Percentiles rank a stretch among this genome's conserved stretches.
Evolutionary conservation across 1,140 invertebrate species (phyloP).

Genomic region (Leucophenga varia): DNA sequence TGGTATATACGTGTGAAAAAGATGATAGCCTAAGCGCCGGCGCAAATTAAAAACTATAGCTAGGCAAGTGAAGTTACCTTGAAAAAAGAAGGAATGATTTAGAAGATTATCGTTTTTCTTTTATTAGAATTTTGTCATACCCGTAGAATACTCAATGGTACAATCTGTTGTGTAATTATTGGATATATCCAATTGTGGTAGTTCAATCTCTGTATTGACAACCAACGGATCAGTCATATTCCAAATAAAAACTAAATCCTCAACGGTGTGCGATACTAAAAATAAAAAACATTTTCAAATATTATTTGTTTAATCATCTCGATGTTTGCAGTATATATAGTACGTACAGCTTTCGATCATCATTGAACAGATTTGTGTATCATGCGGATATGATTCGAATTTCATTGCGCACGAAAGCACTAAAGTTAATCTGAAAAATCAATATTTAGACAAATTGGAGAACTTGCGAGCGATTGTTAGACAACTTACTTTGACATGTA

Average conservation of each 20-base stretch:
- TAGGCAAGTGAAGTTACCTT: constrained; percentile 84
- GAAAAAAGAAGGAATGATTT: background rate
- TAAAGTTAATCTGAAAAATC: constrained; percentile 72
- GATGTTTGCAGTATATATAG: background rate
- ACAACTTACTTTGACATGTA: constrained; percentile 90
- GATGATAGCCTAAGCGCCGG: constrained; percentile 81
- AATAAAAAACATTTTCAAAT: constrained; percentile 24
- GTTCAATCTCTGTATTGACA: constrained; percentile 82
- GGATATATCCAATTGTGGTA: constrained; percentile 83
- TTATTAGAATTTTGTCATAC: constrained; percentile 45
- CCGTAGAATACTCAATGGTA: constrained; percentile 85
- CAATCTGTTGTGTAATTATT: constrained; percentile 86
- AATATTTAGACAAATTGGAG: background rate
- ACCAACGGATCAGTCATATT: constrained; percentile 84
- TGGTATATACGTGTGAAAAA: constrained; percentile 89
- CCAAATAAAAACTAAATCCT: constrained; percentile 84
- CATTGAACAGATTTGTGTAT: constrained; percentile 87
- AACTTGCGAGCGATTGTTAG: background rate
- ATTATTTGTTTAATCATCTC: background rate
- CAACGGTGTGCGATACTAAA: constrained; percentile 79
- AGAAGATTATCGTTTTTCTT: background rate
- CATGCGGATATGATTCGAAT: constrained; percentile 88
- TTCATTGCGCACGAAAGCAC: constrained; percentile 91
- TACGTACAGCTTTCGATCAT: constrained; percentile 86
- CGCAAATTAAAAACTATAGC: constrained; percentile 82